Percentiles rank a stretch among this genome's conserved stretches.
Evolutionary conservation across 2,113 vertebrate genomes (phyloP).

Genomic region (Cynopterus brachyotis): DNA sequence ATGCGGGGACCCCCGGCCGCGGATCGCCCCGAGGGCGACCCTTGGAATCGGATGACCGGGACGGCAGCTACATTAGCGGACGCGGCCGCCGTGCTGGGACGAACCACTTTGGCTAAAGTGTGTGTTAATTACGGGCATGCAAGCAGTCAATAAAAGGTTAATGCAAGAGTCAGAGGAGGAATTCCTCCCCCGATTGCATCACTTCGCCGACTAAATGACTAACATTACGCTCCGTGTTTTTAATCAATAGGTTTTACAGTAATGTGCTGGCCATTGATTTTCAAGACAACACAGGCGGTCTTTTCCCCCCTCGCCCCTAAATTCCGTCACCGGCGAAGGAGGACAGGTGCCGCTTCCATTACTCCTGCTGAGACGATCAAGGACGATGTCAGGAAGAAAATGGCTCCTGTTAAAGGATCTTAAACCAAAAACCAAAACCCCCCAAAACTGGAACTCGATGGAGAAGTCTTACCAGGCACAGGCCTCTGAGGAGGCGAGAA

Average conservation of each 20-base stretch:
- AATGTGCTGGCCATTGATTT: conserved; percentile 95
- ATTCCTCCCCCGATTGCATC: conserved; percentile 98
- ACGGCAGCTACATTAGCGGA: conserved; percentile 84
- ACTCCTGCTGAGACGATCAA: neutral
- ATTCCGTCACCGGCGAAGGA: conserved; percentile 75
- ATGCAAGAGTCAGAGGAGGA: conserved; percentile 99
- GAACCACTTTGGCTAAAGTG: conserved; percentile 99
- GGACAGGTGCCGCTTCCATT: conserved; percentile 72
- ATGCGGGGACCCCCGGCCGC: neutral
- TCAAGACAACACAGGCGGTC: conserved; percentile 78
- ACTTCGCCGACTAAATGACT: conserved; percentile 94
- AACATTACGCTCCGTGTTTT: conserved; percentile 92
- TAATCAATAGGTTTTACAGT: conserved; percentile 99
- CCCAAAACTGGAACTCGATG: neutral
- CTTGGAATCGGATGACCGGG: conserved; percentile 74
- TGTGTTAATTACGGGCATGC: conserved; percentile 99
- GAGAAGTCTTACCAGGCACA: neutral
- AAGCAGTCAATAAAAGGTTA: conserved; percentile 99
- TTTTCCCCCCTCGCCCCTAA: conserved; percentile 66
- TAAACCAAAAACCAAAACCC: neutral
- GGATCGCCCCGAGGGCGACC: conserved; percentile 52
- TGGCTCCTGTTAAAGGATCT: neutral
- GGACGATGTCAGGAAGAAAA: conserved; percentile 10
- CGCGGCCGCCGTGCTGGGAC: conserved; percentile 86
- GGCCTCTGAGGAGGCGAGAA: neutral